Percentiles rank a stretch among this genome's conserved stretches.
Evolutionary conservation across 2,113 vertebrate species (phyloP).

Genomic region (Misgurnus anguillicaudatus): DNA sequence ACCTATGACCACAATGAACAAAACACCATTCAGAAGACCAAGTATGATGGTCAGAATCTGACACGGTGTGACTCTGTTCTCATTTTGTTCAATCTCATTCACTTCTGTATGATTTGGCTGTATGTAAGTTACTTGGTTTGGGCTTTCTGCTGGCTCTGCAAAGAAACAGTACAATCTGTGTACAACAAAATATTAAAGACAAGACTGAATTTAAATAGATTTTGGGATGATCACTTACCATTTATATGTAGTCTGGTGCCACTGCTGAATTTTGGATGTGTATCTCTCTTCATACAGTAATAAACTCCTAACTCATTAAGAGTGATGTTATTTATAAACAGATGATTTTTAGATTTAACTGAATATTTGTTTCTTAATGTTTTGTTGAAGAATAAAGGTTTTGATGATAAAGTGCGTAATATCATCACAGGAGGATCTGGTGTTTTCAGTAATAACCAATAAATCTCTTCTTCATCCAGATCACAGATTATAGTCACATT

Average conservation of each 20-base stretch:
- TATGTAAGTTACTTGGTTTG: not conserved
- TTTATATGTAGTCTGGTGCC: not conserved
- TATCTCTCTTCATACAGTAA: constrained; percentile 10
- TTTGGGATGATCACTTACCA: not conserved
- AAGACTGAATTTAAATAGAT: not conserved
- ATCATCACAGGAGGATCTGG: constrained; percentile 16
- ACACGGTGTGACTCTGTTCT: not conserved
- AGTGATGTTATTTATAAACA: constrained; percentile 15
- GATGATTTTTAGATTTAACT: not conserved
- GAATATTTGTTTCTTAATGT: constrained; percentile 9
- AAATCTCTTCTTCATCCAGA: not conserved
- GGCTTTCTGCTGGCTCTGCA: not conserved
- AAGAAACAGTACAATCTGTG: too few species aligned
- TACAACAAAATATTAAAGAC: too few species aligned
- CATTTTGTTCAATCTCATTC: not conserved
- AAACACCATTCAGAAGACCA: not conserved
- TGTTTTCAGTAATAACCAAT: constrained; percentile 4
- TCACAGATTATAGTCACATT: constrained; percentile 16
- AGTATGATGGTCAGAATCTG: not conserved
- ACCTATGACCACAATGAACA: not conserved
- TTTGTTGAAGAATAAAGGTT: not conserved
- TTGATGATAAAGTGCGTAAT: not conserved
- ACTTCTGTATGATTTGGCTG: not conserved
- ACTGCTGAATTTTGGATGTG: not conserved
- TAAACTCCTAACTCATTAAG: constrained; percentile 20